Base-by-base conservation (phyloP, 2,113 vertebrate genomes). In the Phocoena phocoena region DNA sequence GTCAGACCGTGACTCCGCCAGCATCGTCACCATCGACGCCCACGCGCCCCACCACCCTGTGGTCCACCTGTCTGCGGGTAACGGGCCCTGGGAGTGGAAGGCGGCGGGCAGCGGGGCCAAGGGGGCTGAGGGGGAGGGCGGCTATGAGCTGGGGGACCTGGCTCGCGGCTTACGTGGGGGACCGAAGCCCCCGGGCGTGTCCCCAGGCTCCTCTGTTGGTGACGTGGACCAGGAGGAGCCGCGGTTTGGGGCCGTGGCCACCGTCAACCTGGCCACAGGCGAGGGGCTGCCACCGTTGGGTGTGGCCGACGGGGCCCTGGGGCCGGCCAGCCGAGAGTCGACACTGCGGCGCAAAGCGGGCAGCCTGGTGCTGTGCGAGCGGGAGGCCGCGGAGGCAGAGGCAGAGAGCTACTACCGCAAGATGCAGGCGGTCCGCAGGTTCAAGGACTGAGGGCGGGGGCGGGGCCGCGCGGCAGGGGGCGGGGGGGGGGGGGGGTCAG, bases 1-100 rank as follows among this genome's bases (percentile, higher is more conserved):
- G 0, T 99, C 99, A 0, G 99, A 99, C 80, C 98, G 99, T 0
- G 99, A 99, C 88, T 99, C 99, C 1, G 98, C 98, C 53, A 99
- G 99, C 58, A 99, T 99, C 2, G 98, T 99, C 89, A 99, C 99
- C 0, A 99, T 99, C 1, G 99, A 99, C 0, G 99, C 99, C 1
- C 99, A 99, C 0, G 99, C 99, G 0, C 99, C 99, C 0, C 99
- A 99, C 63, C 99, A 99, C 96, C 99, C 99, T 0, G 98, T 99
- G 0, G 99, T 99, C 2, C 99, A 99, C 44, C 98, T 99, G 70
- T 99, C 99, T 0, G 99, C 97, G 0, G 98, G 99, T 5, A 99
- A 99, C 0, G 98, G 99, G 98, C 99, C 99, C 87, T 99, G 99
- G 99, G 99, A 99, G 65, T 99, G 99, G 99, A 99, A 98, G 36